Percentiles rank a stretch among this genome's conserved stretches.
These are phyloP conservation scores for Ennomos fuscantarius DNA, from an alignment of 2,888 invertebrate species.

Conservation along the genomic window DNA sequence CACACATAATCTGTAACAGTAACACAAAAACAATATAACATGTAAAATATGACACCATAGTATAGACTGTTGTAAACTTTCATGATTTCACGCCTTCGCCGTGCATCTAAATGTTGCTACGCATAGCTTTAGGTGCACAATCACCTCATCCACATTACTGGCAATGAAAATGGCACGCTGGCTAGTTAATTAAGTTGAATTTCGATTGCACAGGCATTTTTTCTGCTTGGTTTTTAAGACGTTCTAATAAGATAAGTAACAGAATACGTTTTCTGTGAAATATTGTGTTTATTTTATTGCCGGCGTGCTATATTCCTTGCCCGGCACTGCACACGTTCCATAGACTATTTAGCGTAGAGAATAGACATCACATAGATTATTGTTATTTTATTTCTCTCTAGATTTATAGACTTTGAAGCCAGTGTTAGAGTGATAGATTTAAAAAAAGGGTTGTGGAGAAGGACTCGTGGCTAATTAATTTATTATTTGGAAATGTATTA, in stretches of 20 bases:
- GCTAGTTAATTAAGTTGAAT: not conserved
- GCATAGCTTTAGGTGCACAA: conserved; percentile 50
- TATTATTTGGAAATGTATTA: conserved; percentile 17
- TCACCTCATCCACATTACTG: conserved; percentile 43
- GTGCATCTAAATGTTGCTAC: conserved; percentile 38
- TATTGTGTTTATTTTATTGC: not conserved
- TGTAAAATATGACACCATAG: not conserved
- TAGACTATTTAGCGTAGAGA: conserved; percentile 28
- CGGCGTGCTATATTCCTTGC: conserved; percentile 21
- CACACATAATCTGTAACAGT: conserved; percentile 5
- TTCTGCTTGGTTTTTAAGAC: too few species aligned
- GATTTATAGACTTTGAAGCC: conserved; percentile 28
- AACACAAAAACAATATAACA: conserved; percentile 12
- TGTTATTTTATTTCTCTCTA: conserved; percentile 29
- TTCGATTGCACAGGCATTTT: not conserved
- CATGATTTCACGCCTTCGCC: conserved; percentile 11
- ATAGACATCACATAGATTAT: conserved; percentile 20
- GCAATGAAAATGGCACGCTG: conserved; percentile 37
- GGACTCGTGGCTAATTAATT: conserved; percentile 58
- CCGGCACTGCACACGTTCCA: conserved; percentile 14
- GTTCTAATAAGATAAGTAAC: too few species aligned
- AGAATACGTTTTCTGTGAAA: too few species aligned
- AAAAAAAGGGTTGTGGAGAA: conserved; percentile 79
- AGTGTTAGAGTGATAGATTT: conserved; percentile 26
- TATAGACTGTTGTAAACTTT: not conserved